These are phyloP conservation scores for Meloidogyne chitwoodi DNA, from an alignment of 1,140 invertebrate species.

Conservation along the genomic window DNA sequence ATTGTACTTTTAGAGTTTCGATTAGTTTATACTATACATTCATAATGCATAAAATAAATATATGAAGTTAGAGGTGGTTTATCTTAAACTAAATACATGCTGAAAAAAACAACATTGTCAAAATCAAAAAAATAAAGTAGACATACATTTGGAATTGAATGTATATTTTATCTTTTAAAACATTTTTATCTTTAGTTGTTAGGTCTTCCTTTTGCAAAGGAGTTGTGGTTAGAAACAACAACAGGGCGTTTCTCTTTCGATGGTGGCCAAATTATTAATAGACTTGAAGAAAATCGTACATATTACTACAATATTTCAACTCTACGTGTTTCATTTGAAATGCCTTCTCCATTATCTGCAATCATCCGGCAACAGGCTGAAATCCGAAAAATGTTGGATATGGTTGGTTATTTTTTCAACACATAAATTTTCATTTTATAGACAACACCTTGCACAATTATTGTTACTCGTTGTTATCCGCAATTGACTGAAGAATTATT, in stretches of 20 bases:
- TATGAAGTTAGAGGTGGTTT: too few relatives aligned
- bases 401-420: neutral
- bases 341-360: neutral
- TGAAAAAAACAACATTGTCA: too few relatives aligned
- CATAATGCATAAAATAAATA: too few relatives aligned
- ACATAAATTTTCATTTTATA: too few relatives aligned
- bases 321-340: neutral
- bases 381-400: neutral
- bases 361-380: neutral
- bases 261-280: neutral
- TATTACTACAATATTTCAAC: neutral
- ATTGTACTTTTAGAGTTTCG: too few relatives aligned
- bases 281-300: neutral
- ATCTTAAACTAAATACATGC: too few relatives aligned
- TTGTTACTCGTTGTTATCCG: neutral
- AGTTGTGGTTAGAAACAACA: neutral
- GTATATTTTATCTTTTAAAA: neutral
- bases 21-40: too few relatives aligned
- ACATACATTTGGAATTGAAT: too few relatives aligned
- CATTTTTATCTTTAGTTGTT: neutral
- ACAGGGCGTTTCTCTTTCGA: neutral
- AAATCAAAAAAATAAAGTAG: too few relatives aligned
- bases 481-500: neutral
- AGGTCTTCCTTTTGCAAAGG: neutral
- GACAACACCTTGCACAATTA: neutral